Conservation (phyloP, 2,888 invertebrate species). For the Pyrocoelia pectoralis region DNA sequence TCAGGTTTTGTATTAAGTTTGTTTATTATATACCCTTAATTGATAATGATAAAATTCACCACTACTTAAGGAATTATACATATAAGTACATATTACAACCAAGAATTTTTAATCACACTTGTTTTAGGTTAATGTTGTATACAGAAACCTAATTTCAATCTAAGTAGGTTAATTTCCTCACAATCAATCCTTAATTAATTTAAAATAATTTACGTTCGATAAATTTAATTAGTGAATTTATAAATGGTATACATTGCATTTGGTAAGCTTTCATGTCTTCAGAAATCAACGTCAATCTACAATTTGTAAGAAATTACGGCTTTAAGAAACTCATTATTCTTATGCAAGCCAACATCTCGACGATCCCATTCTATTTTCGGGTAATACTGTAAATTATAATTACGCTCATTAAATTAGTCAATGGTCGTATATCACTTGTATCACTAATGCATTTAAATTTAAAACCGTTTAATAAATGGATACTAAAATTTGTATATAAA, state of each 20-base stretch:
- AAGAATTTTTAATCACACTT: too few relatives aligned
- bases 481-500: conserved; percentile 3
- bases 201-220: too few relatives aligned
- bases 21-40: too few relatives aligned
- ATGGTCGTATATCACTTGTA: background rate
- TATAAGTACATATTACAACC: too few relatives aligned
- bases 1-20: too few relatives aligned
- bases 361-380: background rate
- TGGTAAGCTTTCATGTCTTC: background rate
- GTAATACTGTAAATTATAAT: background rate
- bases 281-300: background rate
- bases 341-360: background rate
- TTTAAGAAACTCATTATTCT: background rate
- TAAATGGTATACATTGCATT: background rate
- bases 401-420: background rate
- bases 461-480: background rate
- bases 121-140: too few relatives aligned
- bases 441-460: background rate
- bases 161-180: too few relatives aligned
- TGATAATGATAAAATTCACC: too few relatives aligned
- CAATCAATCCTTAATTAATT: too few relatives aligned
- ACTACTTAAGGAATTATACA: too few relatives aligned
- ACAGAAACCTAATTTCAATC: too few relatives aligned
- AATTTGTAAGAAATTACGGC: background rate
- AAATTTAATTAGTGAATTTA: background rate